Evolutionary conservation across 2,113 vertebrate genomes (phyloP).

Genomic region (Oxyruncus cristatus): DNA sequence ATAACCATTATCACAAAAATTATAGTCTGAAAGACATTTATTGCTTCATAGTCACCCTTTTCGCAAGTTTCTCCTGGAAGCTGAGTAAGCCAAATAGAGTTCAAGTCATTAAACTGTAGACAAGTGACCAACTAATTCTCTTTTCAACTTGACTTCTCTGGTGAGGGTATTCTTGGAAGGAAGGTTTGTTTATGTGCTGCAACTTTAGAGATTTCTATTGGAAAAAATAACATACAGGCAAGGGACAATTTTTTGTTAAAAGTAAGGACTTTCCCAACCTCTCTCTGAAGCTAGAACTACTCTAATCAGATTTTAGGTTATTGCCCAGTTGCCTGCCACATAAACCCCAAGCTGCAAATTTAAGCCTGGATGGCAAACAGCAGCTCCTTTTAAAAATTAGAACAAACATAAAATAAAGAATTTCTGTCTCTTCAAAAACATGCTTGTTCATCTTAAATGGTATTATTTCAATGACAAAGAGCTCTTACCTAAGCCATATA

Average conservation of each 20-base stretch:
- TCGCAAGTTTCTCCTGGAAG: not conserved
- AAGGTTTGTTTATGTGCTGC: not conserved
- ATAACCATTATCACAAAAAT: not conserved
- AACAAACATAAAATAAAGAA: not conserved
- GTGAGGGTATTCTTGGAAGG: not conserved
- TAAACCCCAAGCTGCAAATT: not conserved
- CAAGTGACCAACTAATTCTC: not conserved
- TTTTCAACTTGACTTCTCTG: not conserved
- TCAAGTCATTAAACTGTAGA: not conserved
- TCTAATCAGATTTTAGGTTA: not conserved
- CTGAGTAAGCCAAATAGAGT: not conserved
- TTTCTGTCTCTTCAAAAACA: not conserved
- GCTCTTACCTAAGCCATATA: not conserved
- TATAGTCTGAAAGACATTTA: not conserved
- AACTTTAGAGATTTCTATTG: not conserved
- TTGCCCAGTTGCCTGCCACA: not conserved
- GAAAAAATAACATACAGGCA: not conserved
- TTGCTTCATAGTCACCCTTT: not conserved
- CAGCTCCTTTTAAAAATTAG: not conserved
- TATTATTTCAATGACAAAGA: not conserved
- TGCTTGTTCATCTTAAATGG: not conserved
- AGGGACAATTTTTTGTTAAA: not conserved
- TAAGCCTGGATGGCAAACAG: not conserved
- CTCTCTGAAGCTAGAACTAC: not conserved
- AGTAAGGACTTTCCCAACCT: not conserved